Evolutionary conservation across 2,797 vertebrate genomes (phyloP).

Genomic region (Smutsia gigantea): DNA sequence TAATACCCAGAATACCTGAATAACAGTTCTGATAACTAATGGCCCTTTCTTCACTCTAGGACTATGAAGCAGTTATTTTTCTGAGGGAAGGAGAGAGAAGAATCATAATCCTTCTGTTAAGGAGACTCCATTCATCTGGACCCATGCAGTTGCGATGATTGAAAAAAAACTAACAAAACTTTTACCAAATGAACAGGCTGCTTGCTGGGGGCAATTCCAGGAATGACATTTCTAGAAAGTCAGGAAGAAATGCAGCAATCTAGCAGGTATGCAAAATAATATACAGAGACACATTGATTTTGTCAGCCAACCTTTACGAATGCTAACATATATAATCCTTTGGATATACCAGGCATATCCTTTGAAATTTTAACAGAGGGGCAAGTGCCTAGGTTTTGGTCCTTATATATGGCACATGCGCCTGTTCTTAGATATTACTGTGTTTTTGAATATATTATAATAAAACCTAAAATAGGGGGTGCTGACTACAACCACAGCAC

Average conservation of each 20-base stretch:
- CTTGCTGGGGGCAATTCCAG: not conserved
- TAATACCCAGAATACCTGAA: not conserved
- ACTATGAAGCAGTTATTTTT: not conserved
- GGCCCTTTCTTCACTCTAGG: not conserved
- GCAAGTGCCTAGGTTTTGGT: not conserved
- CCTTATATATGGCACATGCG: not conserved
- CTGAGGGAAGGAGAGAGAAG: not conserved
- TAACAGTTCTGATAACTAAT: not conserved
- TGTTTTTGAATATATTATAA: not conserved
- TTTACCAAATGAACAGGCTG: not conserved
- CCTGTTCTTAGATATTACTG: not conserved
- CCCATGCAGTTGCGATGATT: not conserved
- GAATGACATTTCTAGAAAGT: conserved; percentile 17
- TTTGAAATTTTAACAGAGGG: not conserved
- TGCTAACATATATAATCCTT: not conserved
- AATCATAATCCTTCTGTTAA: not conserved
- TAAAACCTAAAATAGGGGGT: not conserved
- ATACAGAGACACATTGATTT: not conserved
- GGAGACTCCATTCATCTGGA: not conserved
- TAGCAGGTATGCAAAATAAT: not conserved
- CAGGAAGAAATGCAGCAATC: not conserved
- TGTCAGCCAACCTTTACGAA: conserved; percentile 12
- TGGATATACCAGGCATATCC: not conserved
- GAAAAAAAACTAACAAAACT: not conserved
- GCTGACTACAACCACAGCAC: not conserved